These are phyloP conservation scores for Himalopsyche phryganea DNA, from an alignment of 1,140 invertebrate species.

Conservation along the genomic window DNA sequence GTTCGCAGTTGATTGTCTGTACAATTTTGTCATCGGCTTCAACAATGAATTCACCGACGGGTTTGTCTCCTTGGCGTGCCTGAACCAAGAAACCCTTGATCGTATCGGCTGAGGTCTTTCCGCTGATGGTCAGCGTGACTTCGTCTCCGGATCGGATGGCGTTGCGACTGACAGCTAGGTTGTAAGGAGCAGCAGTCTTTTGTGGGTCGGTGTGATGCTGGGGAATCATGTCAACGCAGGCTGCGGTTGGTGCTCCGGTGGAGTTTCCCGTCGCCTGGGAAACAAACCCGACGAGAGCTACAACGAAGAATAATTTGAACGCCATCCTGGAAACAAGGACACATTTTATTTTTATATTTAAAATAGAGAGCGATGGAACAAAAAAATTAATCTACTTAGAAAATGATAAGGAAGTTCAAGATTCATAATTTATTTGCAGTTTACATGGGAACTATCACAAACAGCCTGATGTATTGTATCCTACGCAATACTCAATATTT, in stretches of 20 bases:
- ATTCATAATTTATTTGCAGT: too few species aligned
- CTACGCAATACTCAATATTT: too few species aligned
- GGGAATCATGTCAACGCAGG: constrained; percentile 53
- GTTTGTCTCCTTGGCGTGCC: constrained; percentile 45
- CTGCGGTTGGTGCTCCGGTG: constrained; percentile 47
- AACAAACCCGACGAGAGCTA: constrained; percentile 36
- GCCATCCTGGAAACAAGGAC: constrained; percentile 25
- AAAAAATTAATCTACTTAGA: background rate
- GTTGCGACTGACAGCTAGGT: constrained; percentile 45
- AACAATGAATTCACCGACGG: constrained; percentile 48
- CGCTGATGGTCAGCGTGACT: constrained; percentile 43
- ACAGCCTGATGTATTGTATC: too few species aligned
- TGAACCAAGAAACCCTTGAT: constrained; percentile 55
- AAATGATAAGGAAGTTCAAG: too few species aligned
- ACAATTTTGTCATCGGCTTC: constrained; percentile 41
- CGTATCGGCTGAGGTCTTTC: constrained; percentile 41
- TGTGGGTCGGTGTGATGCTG: constrained; percentile 48
- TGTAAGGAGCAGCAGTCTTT: constrained; percentile 45
- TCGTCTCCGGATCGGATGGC: constrained; percentile 37
- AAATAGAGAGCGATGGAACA: background rate
- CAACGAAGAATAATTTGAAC: constrained; percentile 37
- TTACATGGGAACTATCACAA: too few species aligned
- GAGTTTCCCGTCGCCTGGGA: constrained; percentile 41
- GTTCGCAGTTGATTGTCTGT: constrained; percentile 45
- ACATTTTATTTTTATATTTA: background rate